These are phyloP conservation scores for Embidobia sp. DNA, from an alignment of 2,888 invertebrate species.

Conservation along the genomic window DNA sequence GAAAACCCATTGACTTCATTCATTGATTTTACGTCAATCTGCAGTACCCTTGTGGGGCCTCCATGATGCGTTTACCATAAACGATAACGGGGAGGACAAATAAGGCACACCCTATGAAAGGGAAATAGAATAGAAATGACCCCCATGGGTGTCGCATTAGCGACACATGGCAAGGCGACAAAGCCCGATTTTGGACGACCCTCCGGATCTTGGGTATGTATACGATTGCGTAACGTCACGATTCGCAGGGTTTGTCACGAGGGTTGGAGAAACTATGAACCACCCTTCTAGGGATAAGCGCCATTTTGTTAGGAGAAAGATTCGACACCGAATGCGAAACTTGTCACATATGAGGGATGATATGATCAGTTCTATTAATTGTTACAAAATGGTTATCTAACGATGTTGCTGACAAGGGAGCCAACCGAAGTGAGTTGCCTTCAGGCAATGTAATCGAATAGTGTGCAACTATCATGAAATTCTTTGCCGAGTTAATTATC, in stretches of 20 bases:
- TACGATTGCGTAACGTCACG: conserved; percentile 80
- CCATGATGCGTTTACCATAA: conserved; percentile 81
- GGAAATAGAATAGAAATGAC: conserved; percentile 81
- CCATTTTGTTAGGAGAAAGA: conserved; percentile 76
- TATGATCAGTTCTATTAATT: conserved; percentile 66
- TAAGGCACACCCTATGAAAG: conserved; percentile 75
- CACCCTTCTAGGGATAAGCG: conserved; percentile 74
- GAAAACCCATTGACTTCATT: conserved; percentile 80
- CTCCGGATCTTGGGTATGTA: conserved; percentile 77
- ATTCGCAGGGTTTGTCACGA: conserved; percentile 72
- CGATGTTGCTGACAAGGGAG: conserved; percentile 45
- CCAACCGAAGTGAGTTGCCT: conserved; percentile 29
- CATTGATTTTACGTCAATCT: conserved; percentile 82
- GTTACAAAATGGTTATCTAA: conserved; percentile 56
- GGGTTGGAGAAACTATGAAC: conserved; percentile 74
- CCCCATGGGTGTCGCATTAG: conserved; percentile 80
- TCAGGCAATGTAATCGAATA: conserved; percentile 33
- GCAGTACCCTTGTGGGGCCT: conserved; percentile 77
- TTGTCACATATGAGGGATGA: conserved; percentile 48
- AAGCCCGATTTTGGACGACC: conserved; percentile 75
- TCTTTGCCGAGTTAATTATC: no score
- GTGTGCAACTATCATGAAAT: conserved; percentile 10
- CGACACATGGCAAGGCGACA: conserved; percentile 81
- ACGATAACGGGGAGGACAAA: conserved; percentile 71
- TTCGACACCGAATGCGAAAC: conserved; percentile 53